These are phyloP conservation scores for Argentina silus DNA, from an alignment of 2,797 vertebrate genomes.

Conservation along the genomic window DNA sequence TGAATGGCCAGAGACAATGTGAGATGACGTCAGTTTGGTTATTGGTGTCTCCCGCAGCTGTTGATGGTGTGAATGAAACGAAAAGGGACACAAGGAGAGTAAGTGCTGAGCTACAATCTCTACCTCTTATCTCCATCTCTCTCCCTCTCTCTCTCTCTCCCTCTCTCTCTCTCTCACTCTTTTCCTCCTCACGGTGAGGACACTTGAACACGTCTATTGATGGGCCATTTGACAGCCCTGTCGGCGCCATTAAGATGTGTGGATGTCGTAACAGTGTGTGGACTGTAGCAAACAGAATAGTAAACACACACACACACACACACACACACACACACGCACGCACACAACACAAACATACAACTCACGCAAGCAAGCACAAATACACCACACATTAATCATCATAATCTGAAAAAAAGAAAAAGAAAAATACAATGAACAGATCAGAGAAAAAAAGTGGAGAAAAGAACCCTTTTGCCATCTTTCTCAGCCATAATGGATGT, in stretches of 20 bases:
- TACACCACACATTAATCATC: neutral
- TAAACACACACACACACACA: constrained; percentile 25
- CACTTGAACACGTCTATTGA: constrained; percentile 50
- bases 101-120: neutral
- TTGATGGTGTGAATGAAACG: no score
- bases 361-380: constrained; percentile 2
- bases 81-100: no score
- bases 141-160: neutral
- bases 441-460: constrained; percentile 14
- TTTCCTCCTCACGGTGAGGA: constrained; percentile 5
- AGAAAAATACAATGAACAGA: neutral
- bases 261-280: no score
- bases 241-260: constrained; percentile 37
- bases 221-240: constrained; percentile 47
- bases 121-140: constrained; percentile 6
- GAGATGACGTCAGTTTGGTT: no score
- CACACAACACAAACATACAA: neutral
- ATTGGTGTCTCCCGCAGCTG: no score
- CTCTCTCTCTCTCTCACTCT: neutral
- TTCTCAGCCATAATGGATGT: constrained; percentile 16
- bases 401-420: neutral
- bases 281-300: no score
- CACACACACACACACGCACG: neutral
- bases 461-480: constrained; percentile 15
- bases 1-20: neutral